Evolutionary conservation across 2,888 invertebrate species (phyloP).

Genomic region (Cephus rjabovi): DNA sequence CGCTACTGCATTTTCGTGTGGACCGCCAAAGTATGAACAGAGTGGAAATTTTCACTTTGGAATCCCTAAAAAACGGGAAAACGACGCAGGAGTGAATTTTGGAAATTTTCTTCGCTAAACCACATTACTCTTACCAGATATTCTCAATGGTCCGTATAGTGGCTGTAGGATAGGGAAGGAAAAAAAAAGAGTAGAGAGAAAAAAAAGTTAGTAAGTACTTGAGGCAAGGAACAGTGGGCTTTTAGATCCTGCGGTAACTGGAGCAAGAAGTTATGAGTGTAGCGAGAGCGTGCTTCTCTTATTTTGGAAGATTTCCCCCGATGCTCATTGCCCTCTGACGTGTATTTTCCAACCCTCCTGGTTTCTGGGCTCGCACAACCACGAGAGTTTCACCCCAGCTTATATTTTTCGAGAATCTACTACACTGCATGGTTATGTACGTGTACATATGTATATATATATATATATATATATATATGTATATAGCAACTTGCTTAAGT

Average conservation of each 20-base stretch:
- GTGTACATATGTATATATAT: background rate
- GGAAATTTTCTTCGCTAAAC: background rate
- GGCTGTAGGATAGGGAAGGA: background rate
- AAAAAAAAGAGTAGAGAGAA: background rate
- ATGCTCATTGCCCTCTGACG: conserved; percentile 49
- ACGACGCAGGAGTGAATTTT: background rate
- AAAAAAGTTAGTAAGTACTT: background rate
- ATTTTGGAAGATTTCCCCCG: conserved; percentile 58
- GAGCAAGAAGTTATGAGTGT: conserved; percentile 7
- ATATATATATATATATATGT: background rate
- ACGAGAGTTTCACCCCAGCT: background rate
- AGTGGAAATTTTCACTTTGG: background rate
- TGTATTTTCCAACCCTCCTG: background rate
- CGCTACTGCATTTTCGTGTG: background rate
- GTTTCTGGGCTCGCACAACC: background rate
- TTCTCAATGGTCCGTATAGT: background rate
- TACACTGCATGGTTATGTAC: background rate
- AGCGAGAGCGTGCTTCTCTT: conserved; percentile 38
- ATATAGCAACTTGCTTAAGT: background rate
- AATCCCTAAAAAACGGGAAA: background rate
- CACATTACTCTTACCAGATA: background rate
- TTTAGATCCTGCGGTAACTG: conserved; percentile 13
- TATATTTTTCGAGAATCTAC: background rate
- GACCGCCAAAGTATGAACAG: background rate
- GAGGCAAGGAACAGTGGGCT: background rate